These are phyloP conservation scores for Chaunax sp. DNA, from an alignment of 2,797 vertebrate genomes.

Conservation along the genomic window DNA sequence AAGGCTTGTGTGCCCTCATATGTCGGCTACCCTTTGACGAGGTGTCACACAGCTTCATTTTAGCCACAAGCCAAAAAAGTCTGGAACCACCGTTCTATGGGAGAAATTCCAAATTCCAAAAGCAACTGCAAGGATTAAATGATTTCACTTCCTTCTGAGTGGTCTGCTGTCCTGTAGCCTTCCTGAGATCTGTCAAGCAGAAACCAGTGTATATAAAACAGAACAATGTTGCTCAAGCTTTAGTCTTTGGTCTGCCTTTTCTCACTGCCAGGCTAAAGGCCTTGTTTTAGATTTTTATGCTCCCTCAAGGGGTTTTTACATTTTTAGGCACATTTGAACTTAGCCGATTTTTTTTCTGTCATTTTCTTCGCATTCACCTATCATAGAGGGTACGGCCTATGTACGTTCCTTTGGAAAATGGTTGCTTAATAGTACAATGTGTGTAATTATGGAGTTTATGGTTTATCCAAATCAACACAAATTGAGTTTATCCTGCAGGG, in stretches of 20 bases:
- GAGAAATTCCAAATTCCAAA: neutral
- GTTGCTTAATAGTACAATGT: too few species aligned
- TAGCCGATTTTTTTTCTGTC: too few species aligned
- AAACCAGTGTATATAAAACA: constrained; percentile 20
- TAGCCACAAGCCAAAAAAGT: too few species aligned
- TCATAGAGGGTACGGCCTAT: too few species aligned
- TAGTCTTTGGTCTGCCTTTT: constrained; percentile 14
- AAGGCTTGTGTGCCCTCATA: neutral
- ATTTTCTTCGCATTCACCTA: too few species aligned
- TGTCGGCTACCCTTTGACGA: neutral
- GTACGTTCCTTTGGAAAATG: too few species aligned
- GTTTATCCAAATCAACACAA: too few species aligned
- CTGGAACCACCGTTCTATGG: too few species aligned
- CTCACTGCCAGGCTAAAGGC: constrained; percentile 8
- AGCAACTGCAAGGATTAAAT: neutral
- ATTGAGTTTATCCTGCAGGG: too few species aligned
- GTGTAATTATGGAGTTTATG: too few species aligned
- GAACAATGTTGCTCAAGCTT: neutral
- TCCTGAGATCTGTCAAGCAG: constrained; percentile 9
- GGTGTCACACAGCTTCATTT: neutral
- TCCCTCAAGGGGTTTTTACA: too few species aligned
- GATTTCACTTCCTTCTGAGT: constrained; percentile 11
- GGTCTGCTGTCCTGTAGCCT: neutral
- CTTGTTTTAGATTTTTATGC: neutral
- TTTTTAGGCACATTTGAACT: too few species aligned